Base-by-base conservation (phyloP, 2,888 invertebrate species). In the Phalangium opilio region DNA sequence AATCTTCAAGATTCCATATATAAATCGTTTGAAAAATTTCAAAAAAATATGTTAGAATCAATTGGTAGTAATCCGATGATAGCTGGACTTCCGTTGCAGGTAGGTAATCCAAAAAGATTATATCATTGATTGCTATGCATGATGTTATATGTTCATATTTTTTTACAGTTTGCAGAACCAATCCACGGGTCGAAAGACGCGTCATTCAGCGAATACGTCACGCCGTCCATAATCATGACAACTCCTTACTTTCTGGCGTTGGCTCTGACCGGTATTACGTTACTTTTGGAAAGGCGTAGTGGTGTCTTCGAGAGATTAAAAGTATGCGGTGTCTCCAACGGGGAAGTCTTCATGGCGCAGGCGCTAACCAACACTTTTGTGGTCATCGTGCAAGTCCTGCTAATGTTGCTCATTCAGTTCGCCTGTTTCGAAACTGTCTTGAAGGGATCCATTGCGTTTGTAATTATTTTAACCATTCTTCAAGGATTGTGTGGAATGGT, bases 401-500 rank as follows among this genome's bases (percentile, higher is more conserved):
- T 93, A 3, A 73, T 87, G 57, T 87, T 91, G 71, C 85, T 91
- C 81, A 81, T 89, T 57, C 71, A 82, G 5, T 48, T 50, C 33
- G 11, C 33, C 3, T 85, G 87, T 5, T 87, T 89, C 59, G 79
- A 82, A 1, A 86, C 91, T 44, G 81, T 89, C 64, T 84, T 85
- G 63, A 81, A 84, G 59, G 91, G 91, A 12, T 82, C 86, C 46
- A 76, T 90, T 42, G 72, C 78, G 44, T 80, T 81, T 69, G 87
- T 90, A 15, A 75, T 90, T 52, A 70, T 83, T 56, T 70, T 93
- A 32, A 87, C 89, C 1, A 73, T 91, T 57, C 70, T 90, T 54
- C 90, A 90, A 69, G 91, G 85, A 1, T 75, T 90, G 38, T 89
- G 87, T 66, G 93, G 91, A 58, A 93, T 93, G 91, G 86, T 89